A percentile compares a stretch with the other conserved stretches of the same genome.
These are phyloP conservation scores for Drosophila lowei DNA, from an alignment of 1,140 invertebrate genomes.

Conservation along the genomic window DNA sequence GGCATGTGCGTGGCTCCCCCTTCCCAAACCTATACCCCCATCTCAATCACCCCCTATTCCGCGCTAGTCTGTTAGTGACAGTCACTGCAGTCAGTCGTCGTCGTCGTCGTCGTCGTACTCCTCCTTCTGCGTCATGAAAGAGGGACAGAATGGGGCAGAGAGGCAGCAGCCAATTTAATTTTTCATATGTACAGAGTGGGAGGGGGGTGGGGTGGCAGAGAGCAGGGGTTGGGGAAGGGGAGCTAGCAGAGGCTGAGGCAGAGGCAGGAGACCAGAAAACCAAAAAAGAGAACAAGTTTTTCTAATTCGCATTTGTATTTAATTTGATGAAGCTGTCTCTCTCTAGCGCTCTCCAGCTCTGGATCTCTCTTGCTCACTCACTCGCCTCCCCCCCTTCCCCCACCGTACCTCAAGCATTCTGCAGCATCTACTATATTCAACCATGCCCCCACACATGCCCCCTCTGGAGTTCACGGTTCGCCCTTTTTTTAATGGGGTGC, in stretches of 20 bases:
- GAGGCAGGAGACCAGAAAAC: not conserved
- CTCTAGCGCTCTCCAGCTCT: constrained; percentile 8
- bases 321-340: constrained; percentile 59
- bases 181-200: constrained; percentile 55
- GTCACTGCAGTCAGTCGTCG: constrained; percentile 28
- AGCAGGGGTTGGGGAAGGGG: too few relatives aligned
- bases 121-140: too few relatives aligned
- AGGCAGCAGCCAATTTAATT: constrained; percentile 64
- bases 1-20: constrained; percentile 28
- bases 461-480: constrained; percentile 34
- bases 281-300: constrained; percentile 56
- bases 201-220: too few relatives aligned
- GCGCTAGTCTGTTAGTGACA: constrained; percentile 56
- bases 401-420: not conserved
- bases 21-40: not conserved
- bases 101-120: not conserved
- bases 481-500: constrained; percentile 79
- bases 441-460: too few relatives aligned
- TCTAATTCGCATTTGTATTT: constrained; percentile 80
- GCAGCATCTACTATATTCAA: too few relatives aligned
- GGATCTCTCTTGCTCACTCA: constrained; percentile 5
- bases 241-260: not conserved
- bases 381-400: not conserved
- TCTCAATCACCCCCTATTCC: not conserved
- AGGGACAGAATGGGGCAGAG: not conserved